A percentile compares a stretch with the other conserved stretches of the same genome.
phyloP scores from a whole-genome alignment of 2,888 invertebrate species.

The Aspidiotus destructor region DNA sequence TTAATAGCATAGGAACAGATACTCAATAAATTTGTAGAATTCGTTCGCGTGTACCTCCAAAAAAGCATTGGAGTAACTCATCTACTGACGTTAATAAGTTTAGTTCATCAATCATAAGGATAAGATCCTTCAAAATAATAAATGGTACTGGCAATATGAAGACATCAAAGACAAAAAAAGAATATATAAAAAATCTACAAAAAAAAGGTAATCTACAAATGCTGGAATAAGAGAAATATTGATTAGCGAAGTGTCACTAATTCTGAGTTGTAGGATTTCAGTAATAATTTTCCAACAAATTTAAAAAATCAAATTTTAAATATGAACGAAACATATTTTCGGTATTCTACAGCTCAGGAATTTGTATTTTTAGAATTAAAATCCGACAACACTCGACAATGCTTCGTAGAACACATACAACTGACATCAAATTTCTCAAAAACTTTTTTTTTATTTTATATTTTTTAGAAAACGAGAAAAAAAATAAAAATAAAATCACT shows the following conservation, averaged over 20 bases:
- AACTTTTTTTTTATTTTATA: no score
- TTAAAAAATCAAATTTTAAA: neutral
- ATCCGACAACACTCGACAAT: neutral
- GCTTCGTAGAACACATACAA: conserved; percentile 4
- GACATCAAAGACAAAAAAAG: neutral
- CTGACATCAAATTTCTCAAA: neutral
- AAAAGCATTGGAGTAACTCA: neutral
- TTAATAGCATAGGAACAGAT: conserved; percentile 13
- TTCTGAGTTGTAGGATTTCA: conserved; percentile 1
- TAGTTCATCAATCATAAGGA: no score
- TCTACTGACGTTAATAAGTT: no score
- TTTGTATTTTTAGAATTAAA: neutral
- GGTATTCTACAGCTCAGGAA: neutral
- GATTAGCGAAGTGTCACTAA: neutral
- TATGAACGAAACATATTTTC: no score
- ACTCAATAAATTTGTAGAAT: conserved; percentile 6
- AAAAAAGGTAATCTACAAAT: neutral
- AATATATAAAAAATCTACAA: neutral
- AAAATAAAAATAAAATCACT: no score
- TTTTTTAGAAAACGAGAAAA: no score
- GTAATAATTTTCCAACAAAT: neutral
- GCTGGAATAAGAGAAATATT: conserved; percentile 1
- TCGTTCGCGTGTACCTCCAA: neutral
- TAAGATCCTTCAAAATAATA: no score
- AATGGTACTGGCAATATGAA: no score